Conservation (phyloP, 2,888 invertebrate species). For the Fragum whitleyi region DNA sequence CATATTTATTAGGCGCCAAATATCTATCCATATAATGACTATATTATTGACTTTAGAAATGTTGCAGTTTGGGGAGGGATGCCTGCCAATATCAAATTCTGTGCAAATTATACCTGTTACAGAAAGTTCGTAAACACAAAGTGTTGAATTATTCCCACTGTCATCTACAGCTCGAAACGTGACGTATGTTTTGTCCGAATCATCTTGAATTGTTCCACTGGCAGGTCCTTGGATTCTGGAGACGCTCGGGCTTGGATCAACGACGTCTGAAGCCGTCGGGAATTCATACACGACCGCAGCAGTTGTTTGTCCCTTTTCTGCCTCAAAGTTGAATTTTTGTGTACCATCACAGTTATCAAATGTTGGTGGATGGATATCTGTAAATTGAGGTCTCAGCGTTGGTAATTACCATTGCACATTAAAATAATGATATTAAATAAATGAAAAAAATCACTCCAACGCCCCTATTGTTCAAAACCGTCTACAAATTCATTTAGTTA, state of each 20-base stretch:
- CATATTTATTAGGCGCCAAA: no score
- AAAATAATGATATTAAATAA: no score
- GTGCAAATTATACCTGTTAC: constrained; percentile 29
- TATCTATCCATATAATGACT: no score
- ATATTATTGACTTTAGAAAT: no score
- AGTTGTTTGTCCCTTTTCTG: constrained; percentile 21
- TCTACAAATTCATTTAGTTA: no score
- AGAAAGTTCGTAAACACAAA: constrained; percentile 18
- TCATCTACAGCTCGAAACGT: constrained; percentile 8
- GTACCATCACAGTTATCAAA: constrained; percentile 20
- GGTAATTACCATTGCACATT: no score
- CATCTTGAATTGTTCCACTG: neutral
- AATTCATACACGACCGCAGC: neutral
- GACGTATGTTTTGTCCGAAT: neutral
- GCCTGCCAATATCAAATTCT: no score
- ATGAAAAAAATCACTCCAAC: no score
- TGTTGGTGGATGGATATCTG: constrained; percentile 7
- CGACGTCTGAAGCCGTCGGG: constrained; percentile 8
- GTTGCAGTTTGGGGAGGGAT: no score
- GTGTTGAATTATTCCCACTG: constrained; percentile 8
- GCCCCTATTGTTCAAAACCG: no score
- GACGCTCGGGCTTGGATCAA: constrained; percentile 12
- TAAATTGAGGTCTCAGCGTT: neutral
- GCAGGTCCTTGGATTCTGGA: constrained; percentile 8
- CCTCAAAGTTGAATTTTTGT: neutral